phyloP scores from a whole-genome alignment of 2,113 vertebrate species.

The human (Homo sapiens) region GRCh38 chr18:73800001-73800500 shows the following conservation, averaged over 20 bases:
- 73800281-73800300: rapidly evolving
- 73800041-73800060: neutral
- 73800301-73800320: neutral
- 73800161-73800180: neutral
- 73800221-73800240: neutral
- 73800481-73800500: neutral
- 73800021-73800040: neutral
- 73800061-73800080: rapidly evolving
- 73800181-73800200: neutral
- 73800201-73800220: neutral
- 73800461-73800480: neutral
- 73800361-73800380: neutral
- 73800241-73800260: neutral
- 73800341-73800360: neutral
- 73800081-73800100: neutral
- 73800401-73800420: rapidly evolving
- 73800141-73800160: neutral
- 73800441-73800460: neutral
- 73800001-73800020: neutral
- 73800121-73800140: neutral
- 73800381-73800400: neutral
- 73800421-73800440: neutral
- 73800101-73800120: neutral
- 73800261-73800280: neutral
- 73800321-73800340: neutral